Percentiles rank a stretch among this genome's conserved stretches.
Evolutionary conservation across 2,113 vertebrate genomes (phyloP).

Genomic region (Plecotus auritus): DNA sequence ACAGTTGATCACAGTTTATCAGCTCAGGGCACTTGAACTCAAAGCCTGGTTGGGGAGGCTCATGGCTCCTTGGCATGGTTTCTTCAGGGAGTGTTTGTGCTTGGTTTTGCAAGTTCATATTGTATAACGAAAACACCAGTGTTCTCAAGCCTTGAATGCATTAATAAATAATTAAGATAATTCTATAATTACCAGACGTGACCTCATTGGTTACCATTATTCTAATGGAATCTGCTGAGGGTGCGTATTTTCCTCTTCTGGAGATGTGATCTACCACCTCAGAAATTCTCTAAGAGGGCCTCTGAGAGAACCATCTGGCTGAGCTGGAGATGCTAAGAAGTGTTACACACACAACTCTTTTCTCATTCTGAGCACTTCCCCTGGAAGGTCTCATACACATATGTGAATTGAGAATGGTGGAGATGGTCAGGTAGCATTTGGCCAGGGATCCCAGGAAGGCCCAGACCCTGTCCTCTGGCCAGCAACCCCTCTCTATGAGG

Average conservation of each 20-base stretch:
- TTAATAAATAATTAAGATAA: constrained; percentile 64
- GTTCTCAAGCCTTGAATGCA: constrained; percentile 20
- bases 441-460: background rate
- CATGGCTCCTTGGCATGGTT: background rate
- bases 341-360: background rate
- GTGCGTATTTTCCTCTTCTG: background rate
- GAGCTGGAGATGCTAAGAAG: background rate
- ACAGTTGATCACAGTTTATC: background rate
- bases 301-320: background rate
- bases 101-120: background rate
- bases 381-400: background rate
- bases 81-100: background rate
- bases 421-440: background rate
- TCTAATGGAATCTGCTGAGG: constrained; percentile 61
- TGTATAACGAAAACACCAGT: background rate
- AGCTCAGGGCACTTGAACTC: background rate
- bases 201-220: constrained; percentile 50
- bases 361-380: background rate
- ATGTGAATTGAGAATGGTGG: background rate
- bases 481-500: background rate
- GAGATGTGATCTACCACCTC: background rate
- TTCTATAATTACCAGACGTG: constrained; percentile 63
- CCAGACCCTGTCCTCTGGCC: background rate
- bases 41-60: background rate
- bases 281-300: background rate